Conservation (phyloP, 2,888 invertebrate genomes). For the Pristionchus fissidentatus region DNA sequence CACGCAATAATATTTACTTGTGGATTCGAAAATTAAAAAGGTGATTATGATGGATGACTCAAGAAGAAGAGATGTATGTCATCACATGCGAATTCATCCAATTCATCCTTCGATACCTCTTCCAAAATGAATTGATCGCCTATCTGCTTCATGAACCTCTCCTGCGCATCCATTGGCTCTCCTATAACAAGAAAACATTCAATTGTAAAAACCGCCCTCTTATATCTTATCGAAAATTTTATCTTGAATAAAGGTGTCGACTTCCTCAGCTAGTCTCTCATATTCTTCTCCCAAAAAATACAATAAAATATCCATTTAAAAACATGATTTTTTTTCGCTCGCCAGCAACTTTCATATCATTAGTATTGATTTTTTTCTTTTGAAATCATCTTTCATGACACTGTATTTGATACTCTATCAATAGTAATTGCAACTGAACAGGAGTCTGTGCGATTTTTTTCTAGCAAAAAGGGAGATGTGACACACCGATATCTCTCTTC, state of each 20-base stretch:
- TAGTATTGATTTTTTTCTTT: neutral
- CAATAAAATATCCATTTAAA: no score
- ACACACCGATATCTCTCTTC: conserved; percentile 37
- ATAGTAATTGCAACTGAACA: no score
- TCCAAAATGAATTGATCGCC: neutral
- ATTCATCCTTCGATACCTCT: neutral
- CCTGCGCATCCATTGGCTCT: conserved; percentile 35
- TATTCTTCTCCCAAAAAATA: no score
- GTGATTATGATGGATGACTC: no score
- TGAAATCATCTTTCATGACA: no score
- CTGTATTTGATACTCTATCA: no score
- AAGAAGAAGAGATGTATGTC: conserved; percentile 30
- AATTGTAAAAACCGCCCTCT: neutral
- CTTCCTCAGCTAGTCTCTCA: no score
- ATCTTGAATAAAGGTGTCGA: no score
- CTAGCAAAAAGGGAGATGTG: neutral
- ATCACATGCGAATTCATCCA: conserved; percentile 45
- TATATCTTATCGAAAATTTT: neutral
- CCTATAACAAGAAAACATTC: neutral
- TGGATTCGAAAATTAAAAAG: neutral
- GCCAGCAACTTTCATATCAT: neutral
- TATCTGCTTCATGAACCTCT: conserved; percentile 18
- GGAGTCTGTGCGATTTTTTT: no score
- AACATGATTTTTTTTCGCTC: no score
- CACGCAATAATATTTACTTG: neutral